Percentiles rank a stretch among this genome's conserved stretches.
phyloP scores from a whole-genome alignment of 2,113 vertebrate genomes.

The Rhabdomys dilectus region DNA sequence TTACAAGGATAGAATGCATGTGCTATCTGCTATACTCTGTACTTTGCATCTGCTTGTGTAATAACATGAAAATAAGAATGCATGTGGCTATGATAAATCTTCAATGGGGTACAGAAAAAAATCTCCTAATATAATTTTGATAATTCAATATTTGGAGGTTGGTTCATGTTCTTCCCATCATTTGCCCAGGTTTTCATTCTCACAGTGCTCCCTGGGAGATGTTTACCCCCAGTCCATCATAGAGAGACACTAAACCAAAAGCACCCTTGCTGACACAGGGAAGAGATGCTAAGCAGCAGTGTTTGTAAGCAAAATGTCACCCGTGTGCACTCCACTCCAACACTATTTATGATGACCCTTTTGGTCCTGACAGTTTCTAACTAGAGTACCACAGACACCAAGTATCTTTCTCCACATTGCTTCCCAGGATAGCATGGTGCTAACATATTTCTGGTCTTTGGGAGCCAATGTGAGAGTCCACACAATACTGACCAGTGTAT shows the following conservation, averaged over 20 bases:
- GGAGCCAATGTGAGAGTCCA: neutral
- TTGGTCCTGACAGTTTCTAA: neutral
- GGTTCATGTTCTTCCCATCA: neutral
- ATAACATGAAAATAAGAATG: neutral
- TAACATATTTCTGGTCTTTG: neutral
- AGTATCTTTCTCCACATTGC: neutral
- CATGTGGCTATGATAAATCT: neutral
- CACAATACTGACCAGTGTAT: neutral
- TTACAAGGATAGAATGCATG: neutral
- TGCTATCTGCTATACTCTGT: too few species aligned
- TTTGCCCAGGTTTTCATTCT: neutral
- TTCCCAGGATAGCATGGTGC: neutral
- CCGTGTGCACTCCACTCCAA: neutral
- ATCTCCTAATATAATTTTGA: neutral
- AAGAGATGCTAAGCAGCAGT: neutral
- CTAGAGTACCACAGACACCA: neutral
- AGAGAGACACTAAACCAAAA: neutral
- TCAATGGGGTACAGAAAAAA: neutral
- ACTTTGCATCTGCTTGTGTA: neutral
- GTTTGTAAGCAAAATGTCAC: neutral
- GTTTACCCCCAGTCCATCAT: neutral
- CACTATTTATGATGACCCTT: neutral
- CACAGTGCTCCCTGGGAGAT: neutral
- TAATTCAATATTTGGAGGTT: neutral
- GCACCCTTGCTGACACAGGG: neutral